phyloP scores from a whole-genome alignment of 2,888 invertebrate species.

The Cephus nigrinus region DNA sequence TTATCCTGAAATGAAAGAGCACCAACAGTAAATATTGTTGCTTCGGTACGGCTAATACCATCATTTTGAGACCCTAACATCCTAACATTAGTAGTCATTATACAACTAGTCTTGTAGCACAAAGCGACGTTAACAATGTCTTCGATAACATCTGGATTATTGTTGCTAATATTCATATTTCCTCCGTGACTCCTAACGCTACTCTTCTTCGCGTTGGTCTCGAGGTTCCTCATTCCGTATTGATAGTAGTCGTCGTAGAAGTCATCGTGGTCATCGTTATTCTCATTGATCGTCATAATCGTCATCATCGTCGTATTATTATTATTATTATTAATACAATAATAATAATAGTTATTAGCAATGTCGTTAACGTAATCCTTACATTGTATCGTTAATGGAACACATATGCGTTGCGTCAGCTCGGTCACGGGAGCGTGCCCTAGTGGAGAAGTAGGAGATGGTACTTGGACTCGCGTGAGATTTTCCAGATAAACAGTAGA shows the following conservation, averaged over 20 bases:
- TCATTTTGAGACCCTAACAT: conserved; percentile 62
- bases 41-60: conserved; percentile 66
- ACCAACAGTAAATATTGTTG: conserved; percentile 68
- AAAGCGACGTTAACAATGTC: conserved; percentile 56
- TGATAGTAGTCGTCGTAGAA: neutral
- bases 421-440: conserved; percentile 57
- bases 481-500: conserved; percentile 45
- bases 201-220: conserved; percentile 6
- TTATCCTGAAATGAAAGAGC: conserved; percentile 69
- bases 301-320: conserved; percentile 14
- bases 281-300: conserved; percentile 15
- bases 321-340: conserved; percentile 27
- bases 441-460: conserved; percentile 47
- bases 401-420: conserved; percentile 65
- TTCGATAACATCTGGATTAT: conserved; percentile 51
- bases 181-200: conserved; percentile 30
- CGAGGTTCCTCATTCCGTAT: neutral
- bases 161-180: conserved; percentile 43
- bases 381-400: conserved; percentile 63
- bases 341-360: conserved; percentile 38
- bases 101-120: conserved; percentile 60
- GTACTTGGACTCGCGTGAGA: conserved; percentile 48
- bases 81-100: conserved; percentile 56
- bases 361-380: conserved; percentile 50
- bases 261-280: conserved; percentile 10